Evolutionary conservation across 2,113 vertebrate genomes (phyloP), one percentile per base, ranked within the genome.

Genomic region (Pseudorhombus dupliciocellatus): DNA sequence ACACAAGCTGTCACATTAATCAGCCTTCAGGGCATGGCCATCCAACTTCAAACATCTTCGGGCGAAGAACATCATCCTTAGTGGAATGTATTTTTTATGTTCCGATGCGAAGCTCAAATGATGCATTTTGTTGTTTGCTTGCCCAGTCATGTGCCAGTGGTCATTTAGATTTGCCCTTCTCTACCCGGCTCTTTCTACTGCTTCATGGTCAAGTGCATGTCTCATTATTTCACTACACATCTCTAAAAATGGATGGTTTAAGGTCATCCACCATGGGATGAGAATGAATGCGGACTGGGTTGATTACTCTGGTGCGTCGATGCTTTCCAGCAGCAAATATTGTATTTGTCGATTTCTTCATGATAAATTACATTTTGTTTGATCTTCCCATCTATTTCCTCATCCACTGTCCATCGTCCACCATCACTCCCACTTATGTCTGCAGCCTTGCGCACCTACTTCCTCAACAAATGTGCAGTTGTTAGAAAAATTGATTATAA

Each of bases 151-250:
- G 74, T 78, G 69, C 76, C 53, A 73, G 59, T 56, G 56, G 73
- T 70, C 63, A 72, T 72, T 72, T 74, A 34, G 21, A 24, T 51
- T 61, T 31, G 52, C 21, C 5, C 8, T 15, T 20, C 11, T 69
- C 21, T 28, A 11, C 14, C 24, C 26, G 31, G 16, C 25, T 56
- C 46, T 51, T 80, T 50, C 72, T 58, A 60, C 61, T 71, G 80
- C 86, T 84, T 85, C 85, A 54, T 48, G 78, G 71, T 77, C 51
- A 66, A 77, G 67, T 75, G 67, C 44, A 59, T 14, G 44, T 86
- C 78, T 86, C 81, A 86, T 90, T 89, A 85, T 87, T 86, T 81
- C 53, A 72, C 74, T 58, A 58, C 70, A 75, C 44, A 26, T 71
- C 75, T 77, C 64, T 26, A 54, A 75, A 73, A 84, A 77, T 63